Evolutionary conservation across 2,888 invertebrate genomes (phyloP).

Genomic region (Melanostoma scalare): DNA sequence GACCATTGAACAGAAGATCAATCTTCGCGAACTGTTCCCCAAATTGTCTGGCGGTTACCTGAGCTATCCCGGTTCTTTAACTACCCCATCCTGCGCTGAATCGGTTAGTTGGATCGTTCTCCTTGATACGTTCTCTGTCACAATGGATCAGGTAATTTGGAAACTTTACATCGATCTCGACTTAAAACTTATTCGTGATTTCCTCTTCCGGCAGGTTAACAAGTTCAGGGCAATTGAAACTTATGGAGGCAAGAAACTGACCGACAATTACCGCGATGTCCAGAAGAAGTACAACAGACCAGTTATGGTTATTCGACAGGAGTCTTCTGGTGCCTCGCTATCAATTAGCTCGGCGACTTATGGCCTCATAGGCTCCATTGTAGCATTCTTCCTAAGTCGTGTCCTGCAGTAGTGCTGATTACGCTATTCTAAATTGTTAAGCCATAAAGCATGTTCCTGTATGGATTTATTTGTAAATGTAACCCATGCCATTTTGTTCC

Average conservation of each 20-base stretch:
- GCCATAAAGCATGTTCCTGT: constrained; percentile 2
- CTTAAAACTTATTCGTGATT: neutral
- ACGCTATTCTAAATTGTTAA: constrained; percentile 2
- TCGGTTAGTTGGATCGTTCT: constrained; percentile 89
- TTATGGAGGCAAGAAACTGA: constrained; percentile 79
- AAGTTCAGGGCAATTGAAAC: constrained; percentile 81
- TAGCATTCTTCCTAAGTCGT: constrained; percentile 61
- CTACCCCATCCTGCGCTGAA: constrained; percentile 89
- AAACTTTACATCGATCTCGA: neutral
- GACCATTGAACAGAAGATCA: constrained; percentile 75
- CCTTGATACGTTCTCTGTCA: constrained; percentile 83
- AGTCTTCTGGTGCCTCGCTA: constrained; percentile 30
- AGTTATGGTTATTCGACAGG: constrained; percentile 68
- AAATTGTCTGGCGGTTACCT: constrained; percentile 83
- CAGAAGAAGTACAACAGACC: constrained; percentile 78
- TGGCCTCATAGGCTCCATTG: constrained; percentile 34
- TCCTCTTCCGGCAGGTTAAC: constrained; percentile 77
- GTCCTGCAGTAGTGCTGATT: constrained; percentile 52
- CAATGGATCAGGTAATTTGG: constrained; percentile 82
- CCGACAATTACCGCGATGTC: constrained; percentile 82
- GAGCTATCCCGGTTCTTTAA: constrained; percentile 88
- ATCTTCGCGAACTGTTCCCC: constrained; percentile 83
- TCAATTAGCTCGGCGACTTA: constrained; percentile 51
- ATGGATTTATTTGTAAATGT: neutral
- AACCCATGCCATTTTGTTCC: constrained; percentile 3